Conservation (phyloP, 2,888 invertebrate genomes). For the Ophion obscuratus region DNA sequence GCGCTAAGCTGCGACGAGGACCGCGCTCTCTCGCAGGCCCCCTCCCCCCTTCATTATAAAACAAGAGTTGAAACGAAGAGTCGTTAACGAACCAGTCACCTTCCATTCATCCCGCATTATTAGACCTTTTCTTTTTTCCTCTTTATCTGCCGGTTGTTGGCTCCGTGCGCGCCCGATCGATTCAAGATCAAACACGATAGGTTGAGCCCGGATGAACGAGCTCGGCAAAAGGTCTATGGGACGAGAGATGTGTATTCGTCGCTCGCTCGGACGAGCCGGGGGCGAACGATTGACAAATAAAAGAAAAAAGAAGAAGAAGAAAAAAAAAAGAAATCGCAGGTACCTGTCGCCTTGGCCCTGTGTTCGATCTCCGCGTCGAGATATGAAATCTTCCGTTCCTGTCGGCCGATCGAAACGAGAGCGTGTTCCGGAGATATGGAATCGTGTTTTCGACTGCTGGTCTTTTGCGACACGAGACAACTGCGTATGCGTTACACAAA, state of each 20-base stretch:
- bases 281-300: slow-evolving; percentile 18
- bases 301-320: slow-evolving; percentile 10
- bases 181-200: slow-evolving; percentile 67
- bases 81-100: slow-evolving; percentile 57
- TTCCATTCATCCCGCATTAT: slow-evolving; percentile 60
- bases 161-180: slow-evolving; percentile 38
- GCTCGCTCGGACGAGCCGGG: slow-evolving; percentile 3
- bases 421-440: slow-evolving; percentile 47
- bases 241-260: not conserved
- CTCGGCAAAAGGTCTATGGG: slow-evolving; percentile 21
- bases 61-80: slow-evolving; percentile 41
- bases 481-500: not conserved
- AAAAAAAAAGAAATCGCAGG: slow-evolving; percentile 35
- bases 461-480: slow-evolving; percentile 35
- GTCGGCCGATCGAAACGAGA: slow-evolving; percentile 22
- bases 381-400: slow-evolving; percentile 48
- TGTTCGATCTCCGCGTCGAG: slow-evolving; percentile 33
- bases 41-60: slow-evolving; percentile 55
- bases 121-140: slow-evolving; percentile 39
- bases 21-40: slow-evolving; percentile 4
- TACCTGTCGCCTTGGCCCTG: slow-evolving; percentile 40
- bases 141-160: slow-evolving; percentile 33
- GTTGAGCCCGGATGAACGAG: slow-evolving; percentile 41
- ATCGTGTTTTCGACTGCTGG: slow-evolving; percentile 62
- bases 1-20: slow-evolving; percentile 12